Evolutionary conservation across 2,113 vertebrate genomes (phyloP).

Genomic region (Nipponia nippon): DNA sequence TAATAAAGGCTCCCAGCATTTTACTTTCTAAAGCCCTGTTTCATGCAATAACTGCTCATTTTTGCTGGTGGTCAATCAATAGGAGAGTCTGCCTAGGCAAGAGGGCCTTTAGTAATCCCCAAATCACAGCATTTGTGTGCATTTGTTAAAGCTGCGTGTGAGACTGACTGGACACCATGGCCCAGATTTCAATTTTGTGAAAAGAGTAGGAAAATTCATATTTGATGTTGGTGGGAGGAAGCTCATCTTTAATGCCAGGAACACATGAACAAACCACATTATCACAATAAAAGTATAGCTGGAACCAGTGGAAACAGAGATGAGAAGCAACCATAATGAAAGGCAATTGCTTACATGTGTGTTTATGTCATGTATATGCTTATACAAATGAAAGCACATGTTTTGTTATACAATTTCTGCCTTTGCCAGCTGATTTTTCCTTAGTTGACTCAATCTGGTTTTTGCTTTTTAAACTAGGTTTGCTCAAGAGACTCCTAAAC

Average conservation of each 20-base stretch:
- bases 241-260: background rate
- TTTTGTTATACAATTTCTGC: background rate
- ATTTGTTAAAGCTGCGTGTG: background rate
- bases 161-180: background rate
- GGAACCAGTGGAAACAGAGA: background rate
- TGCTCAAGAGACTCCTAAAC: background rate
- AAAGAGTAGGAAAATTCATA: background rate
- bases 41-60: background rate
- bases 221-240: background rate
- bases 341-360: constrained; percentile 16
- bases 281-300: background rate
- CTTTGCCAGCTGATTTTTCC: background rate
- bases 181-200: background rate
- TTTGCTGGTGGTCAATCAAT: background rate
- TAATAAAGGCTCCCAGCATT: background rate
- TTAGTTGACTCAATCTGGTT: background rate
- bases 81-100: background rate
- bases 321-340: background rate
- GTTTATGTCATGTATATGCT: constrained; percentile 3
- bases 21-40: background rate
- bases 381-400: constrained; percentile 7
- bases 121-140: background rate
- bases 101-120: background rate
- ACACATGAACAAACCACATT: background rate
- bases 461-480: background rate